Base-by-base conservation (phyloP, 2,113 vertebrate species). In the Serinus canaria region DNA sequence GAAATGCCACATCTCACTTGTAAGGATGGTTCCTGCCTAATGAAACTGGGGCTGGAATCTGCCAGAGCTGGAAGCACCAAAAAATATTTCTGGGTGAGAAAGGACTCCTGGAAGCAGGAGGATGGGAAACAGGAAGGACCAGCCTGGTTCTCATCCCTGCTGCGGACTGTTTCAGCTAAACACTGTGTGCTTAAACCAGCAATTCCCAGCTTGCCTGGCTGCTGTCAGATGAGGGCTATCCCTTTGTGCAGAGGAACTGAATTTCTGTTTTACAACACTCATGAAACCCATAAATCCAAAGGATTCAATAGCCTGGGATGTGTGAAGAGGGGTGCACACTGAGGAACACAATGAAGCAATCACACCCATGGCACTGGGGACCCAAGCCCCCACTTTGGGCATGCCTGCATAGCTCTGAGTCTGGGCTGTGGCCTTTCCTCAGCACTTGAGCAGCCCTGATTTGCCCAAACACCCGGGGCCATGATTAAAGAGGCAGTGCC, bases 311-410 rank as follows among this genome's bases (percentile, higher is more conserved):
- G 37, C 3, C 3, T n/a, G 46, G 62, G 70, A 17, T 5, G 13
- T 11, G 30, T n/a, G n/a, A 64, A 56, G 83, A 49, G 37, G 35
- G 24, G 4, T 12, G 8, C 1, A 3, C 22, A 2, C 66, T 11
- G 59, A 81, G 31, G 19, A 66, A 11, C 35, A 44, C 58, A 50
- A 24, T 6, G n/a, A 78, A 84, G 39, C 15, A 60, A 41, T 72
- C 41, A 6, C 2, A 1, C 15, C n/a, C 1, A 1, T 1, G 2
- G 39, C 19, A 11, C 53, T 14, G 35, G 44, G 39, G 9, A 64
- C 27, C 52, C 46, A 56, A 19, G 8, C 30, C 69, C 83, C 16
- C 37, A 3, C 35, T 50, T 13, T 0, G 0, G 47, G 11, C 52
- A 28, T 31, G n/a, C 46, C 68, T 30, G 16, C 4, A 8, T 13